Base-by-base conservation (phyloP, 1,140 invertebrate species). In the Anastrepha obliqua region DNA sequence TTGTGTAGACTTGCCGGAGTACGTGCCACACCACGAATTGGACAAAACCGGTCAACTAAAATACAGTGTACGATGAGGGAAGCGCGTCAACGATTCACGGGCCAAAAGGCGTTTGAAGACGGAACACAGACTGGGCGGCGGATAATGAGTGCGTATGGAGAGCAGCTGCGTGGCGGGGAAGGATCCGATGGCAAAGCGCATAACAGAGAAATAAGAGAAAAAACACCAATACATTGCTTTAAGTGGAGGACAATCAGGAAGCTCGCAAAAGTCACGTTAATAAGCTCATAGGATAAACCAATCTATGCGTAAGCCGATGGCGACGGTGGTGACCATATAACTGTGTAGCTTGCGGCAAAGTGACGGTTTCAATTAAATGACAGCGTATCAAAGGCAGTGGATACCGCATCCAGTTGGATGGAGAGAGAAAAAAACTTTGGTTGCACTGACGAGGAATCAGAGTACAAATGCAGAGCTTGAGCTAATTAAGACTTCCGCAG, bases 1-100 rank as follows among this genome's bases (percentile, higher is more conserved):
- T 92, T 90, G 91, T 92, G 88, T 92, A 92, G 89, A 59, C 58
- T 3, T 15, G 13, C 17, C 15, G 42, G 20, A 47, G 20, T 29
- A 81, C 67, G 55, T 55, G 44, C 39, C 44, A 86, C 4, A 11
- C 51, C 6, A 55, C 51, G 51, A 55, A 55, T 6, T 55, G 51
- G 70, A 39, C 20, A 47, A 78, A 44, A 17, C 42, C 42, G 15
- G 11, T 17, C 3, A 17, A 42, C 11, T 5, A 44, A 78, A 78
- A 64, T 17, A 85, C 51, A 85, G 58, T 58, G 20, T 7, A 86
- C 2, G 47, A 86, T 47, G 51, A 85, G 17, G 62, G 62, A 20
- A 11, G 42, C n/a, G 64, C 44, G 42, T 15, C 44, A 86, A 8
- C 85, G 51, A 62, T 20, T 29, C 15, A 59, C 4, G 5, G 7